Base-by-base conservation (phyloP, 2,113 vertebrate species). In the Hassar affinis region DNA sequence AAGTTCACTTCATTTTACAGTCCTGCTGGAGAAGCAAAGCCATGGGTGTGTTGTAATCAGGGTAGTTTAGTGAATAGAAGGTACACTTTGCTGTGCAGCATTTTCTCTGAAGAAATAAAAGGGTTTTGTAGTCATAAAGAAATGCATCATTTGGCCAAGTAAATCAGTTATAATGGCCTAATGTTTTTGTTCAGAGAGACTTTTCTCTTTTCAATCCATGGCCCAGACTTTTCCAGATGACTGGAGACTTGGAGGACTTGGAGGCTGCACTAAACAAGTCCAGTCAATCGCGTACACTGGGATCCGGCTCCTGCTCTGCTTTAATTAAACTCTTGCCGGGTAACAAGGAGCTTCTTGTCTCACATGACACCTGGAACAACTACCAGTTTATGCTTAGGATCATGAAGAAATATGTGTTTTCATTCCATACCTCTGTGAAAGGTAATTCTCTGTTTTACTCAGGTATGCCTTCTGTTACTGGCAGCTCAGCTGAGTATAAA, bases 321-420 rank as follows among this genome's bases (percentile, higher is more conserved):
- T 93, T 99, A 1, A 94, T 99, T 90, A 99, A 98, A 90, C 92
- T 99, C 88, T 88, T 99, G 85, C 97, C 96, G 0, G 95, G 93
- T 78, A 93, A 89, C 2, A 93, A 71, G 27, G 97, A 99, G 1
- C 94, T 99, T 38, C 90, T 99, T 66, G 95, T 98, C 0, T 95
- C 97, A 83, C 98, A 99, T 35, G 96, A 96, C 90, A 98, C 97
- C 15, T 99, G 97, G 98, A 94, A 85, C 85, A 92, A 85, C 64
- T 99, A 98, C 90, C 96, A 97, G 91, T 87, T 94, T 88, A 98
- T 99, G 97, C 94, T 99, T 54, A 95, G 97, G 1, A 18, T 99
- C 84, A 83, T 99, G 89, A 99, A 99, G 94, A 98, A 97, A 89
- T 98, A 99, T 89, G 91, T 75, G 0, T 94, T 99, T 89, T 91